These are phyloP conservation scores for Zaprionus africanus DNA, from an alignment of 1,140 invertebrate genomes.

Conservation along the genomic window DNA sequence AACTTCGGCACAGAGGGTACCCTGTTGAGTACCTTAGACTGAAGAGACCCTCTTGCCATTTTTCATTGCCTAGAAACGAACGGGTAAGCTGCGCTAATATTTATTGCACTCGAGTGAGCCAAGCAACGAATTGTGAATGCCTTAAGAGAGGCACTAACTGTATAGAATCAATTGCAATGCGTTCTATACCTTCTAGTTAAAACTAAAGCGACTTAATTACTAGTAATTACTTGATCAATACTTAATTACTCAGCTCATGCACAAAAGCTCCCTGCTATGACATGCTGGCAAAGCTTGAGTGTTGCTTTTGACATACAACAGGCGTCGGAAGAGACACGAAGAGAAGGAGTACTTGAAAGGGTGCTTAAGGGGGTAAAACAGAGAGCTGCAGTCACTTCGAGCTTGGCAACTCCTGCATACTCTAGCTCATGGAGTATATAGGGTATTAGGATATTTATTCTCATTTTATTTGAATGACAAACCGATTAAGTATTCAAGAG, in stretches of 20 bases:
- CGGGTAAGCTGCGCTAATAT: conserved; percentile 46
- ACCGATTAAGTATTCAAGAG: too few relatives aligned
- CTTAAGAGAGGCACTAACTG: neutral
- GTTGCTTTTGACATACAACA: neutral
- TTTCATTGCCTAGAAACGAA: conserved; percentile 25
- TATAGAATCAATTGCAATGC: neutral
- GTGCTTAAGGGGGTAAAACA: too few relatives aligned
- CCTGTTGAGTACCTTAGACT: neutral
- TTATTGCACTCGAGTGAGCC: conserved; percentile 53
- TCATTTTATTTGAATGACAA: too few relatives aligned
- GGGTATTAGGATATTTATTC: too few relatives aligned
- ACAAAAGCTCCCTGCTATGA: neutral
- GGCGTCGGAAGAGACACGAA: neutral
- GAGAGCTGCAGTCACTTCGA: too few relatives aligned
- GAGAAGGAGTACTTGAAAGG: neutral
- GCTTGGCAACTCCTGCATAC: too few relatives aligned
- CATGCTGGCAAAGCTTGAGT: neutral
- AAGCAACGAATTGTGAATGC: neutral
- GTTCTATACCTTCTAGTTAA: neutral
- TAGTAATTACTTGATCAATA: neutral
- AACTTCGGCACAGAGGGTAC: conserved; percentile 14
- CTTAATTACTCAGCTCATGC: neutral
- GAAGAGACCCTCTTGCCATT: neutral
- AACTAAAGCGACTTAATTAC: neutral
- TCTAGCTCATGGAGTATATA: too few relatives aligned